A percentile compares a stretch with the other conserved stretches of the same genome.
Evolutionary conservation across 2,113 vertebrate species (phyloP).

Genomic region (Vulpes lagopus): DNA sequence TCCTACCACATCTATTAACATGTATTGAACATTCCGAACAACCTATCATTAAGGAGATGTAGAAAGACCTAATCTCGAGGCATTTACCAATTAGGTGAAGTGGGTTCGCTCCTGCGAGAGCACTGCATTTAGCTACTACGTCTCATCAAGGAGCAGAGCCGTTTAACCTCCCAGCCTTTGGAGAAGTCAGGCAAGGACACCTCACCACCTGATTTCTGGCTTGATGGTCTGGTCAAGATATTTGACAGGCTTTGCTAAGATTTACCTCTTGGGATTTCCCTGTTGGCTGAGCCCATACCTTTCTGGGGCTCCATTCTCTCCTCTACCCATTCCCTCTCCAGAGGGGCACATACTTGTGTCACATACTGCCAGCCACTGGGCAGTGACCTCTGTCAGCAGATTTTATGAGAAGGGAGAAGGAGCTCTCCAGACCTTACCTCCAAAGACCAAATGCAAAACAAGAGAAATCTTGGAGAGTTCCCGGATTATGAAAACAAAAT

Average conservation of each 20-base stretch:
- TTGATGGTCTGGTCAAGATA: background rate
- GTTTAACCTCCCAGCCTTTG: background rate
- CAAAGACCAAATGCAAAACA: background rate
- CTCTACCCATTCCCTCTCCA: background rate
- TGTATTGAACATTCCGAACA: constrained; percentile 58
- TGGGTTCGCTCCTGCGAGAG: background rate
- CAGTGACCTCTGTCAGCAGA: background rate
- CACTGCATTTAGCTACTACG: background rate
- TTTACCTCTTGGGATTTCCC: background rate
- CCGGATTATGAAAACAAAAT: background rate
- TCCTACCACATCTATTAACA: constrained; percentile 41
- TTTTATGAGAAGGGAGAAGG: background rate
- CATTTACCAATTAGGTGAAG: background rate
- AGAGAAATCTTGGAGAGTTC: background rate
- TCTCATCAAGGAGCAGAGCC: background rate
- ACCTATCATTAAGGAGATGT: background rate
- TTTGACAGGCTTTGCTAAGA: background rate
- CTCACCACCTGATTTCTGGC: background rate
- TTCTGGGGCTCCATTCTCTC: background rate
- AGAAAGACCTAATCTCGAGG: background rate
- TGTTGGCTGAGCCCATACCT: background rate
- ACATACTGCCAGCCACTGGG: background rate
- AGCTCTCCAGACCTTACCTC: background rate
- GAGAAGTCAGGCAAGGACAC: background rate
- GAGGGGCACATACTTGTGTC: background rate